Percentiles rank a stretch among this genome's conserved stretches.
Evolutionary conservation across 2,888 invertebrate genomes (phyloP).

Genomic region (Habrosyne pyritoides): DNA sequence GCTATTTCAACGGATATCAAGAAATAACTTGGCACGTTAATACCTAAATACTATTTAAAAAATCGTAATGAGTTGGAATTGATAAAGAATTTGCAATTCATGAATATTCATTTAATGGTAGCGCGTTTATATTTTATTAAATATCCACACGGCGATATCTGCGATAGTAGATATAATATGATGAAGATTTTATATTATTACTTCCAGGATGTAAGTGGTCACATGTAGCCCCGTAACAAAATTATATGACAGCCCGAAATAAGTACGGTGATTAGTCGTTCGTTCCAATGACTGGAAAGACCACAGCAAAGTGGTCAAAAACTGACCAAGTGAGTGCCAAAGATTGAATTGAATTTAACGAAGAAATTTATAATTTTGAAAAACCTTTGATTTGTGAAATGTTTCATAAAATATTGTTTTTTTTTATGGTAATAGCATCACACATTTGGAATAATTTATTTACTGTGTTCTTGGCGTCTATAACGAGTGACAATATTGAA

Average conservation of each 20-base stretch:
- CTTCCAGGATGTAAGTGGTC: slow-evolving; percentile 15
- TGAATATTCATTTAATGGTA: slow-evolving; percentile 43
- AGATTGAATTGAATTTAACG: background rate
- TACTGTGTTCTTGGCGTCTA: no score
- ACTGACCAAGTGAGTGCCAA: background rate
- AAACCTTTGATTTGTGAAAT: no score
- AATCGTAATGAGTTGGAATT: slow-evolving; percentile 29
- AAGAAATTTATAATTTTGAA: no score
- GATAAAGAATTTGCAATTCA: slow-evolving; percentile 34
- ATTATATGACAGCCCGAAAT: background rate
- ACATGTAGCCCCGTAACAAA: slow-evolving; percentile 2
- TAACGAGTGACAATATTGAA: no score
- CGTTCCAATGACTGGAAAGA: background rate
- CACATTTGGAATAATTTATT: no score
- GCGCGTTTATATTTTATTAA: slow-evolving; percentile 19
- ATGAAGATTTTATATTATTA: slow-evolving; percentile 25
- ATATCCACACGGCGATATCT: slow-evolving; percentile 18
- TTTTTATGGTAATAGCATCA: no score
- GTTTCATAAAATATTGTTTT: no score
- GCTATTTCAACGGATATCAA: slow-evolving; percentile 1
- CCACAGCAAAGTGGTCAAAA: background rate
- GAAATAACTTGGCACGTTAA: background rate
- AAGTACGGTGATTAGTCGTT: slow-evolving; percentile 1
- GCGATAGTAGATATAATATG: slow-evolving; percentile 22
- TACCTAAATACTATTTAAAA: slow-evolving; percentile 27